Conservation (phyloP, 2,797 vertebrate species). For the Hoplostethus mediterraneus region DNA sequence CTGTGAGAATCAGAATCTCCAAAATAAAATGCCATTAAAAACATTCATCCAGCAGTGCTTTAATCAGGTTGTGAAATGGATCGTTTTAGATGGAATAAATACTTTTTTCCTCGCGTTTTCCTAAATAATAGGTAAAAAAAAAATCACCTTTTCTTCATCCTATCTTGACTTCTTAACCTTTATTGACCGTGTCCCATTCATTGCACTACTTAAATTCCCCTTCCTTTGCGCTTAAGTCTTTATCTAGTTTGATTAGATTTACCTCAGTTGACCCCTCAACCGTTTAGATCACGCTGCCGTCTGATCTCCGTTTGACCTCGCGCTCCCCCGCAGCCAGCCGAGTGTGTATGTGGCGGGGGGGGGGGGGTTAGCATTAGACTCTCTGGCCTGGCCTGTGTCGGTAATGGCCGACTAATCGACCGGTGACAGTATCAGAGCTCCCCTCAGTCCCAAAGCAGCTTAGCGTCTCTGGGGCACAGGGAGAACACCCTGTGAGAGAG, state of each 20-base stretch:
- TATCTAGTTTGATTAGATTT: slow-evolving; percentile 54
- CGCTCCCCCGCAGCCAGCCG: slow-evolving; percentile 16
- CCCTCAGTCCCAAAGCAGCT: slow-evolving; percentile 73
- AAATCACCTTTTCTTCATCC: too few species aligned
- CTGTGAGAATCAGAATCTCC: not conserved
- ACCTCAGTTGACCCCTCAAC: slow-evolving; percentile 54
- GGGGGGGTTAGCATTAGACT: slow-evolving; percentile 61
- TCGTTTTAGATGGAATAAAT: too few species aligned
- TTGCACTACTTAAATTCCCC: slow-evolving; percentile 14
- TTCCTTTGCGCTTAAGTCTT: slow-evolving; percentile 40
- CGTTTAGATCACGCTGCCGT: slow-evolving; percentile 43
- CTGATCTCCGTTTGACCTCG: slow-evolving; percentile 63
- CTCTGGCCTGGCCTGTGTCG: slow-evolving; percentile 55
- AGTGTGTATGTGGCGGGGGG: slow-evolving; percentile 44
- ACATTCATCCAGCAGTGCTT: not conserved
- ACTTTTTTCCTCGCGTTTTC: too few species aligned
- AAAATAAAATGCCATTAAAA: not conserved
- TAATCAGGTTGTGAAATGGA: not conserved
- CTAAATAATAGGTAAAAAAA: not conserved
- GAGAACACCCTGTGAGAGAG: slow-evolving; percentile 58
- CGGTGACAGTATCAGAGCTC: slow-evolving; percentile 72
- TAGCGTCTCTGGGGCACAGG: slow-evolving; percentile 60
- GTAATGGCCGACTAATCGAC: slow-evolving; percentile 78
- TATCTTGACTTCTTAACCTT: slow-evolving; percentile 14
- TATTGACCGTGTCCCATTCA: slow-evolving; percentile 11